Base-by-base conservation (phyloP, 2,113 vertebrate species). In the Daphoenositta chrysoptera region DNA sequence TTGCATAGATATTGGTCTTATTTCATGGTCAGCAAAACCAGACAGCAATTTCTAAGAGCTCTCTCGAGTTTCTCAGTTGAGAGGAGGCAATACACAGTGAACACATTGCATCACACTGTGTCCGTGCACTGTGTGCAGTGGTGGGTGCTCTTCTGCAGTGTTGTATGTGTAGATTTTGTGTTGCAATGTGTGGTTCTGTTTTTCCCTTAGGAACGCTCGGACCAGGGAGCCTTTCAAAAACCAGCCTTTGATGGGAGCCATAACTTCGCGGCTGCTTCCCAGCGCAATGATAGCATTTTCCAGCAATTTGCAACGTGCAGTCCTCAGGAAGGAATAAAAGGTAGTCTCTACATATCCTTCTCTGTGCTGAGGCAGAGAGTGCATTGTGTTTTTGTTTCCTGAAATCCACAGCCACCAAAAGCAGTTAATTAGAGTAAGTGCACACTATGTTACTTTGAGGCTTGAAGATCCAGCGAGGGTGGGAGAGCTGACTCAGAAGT, bases 401-500 rank as follows among this genome's bases (percentile, higher is more conserved):
- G 39, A 96, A 93, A 96, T 79, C 53, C 56, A 54, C 60, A 58
- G 53, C 79, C 87, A 28, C 84, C 64, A 50, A 87, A 91, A 83
- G 51, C 90, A 79, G 68, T 94, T 97, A 96, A 97, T 98, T 97
- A 97, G 93, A 87, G 78, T 92, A 95, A 97, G 96, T 98, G 90
- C 94, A 90, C 63, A 35, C 87, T 92, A 40, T 53, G 77, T 94
- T 96, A 83, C 89, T 97, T 76, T 23, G 95, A 97, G 88, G 45
- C 93, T 91, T 70, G 91, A 95, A 89, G 73, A 80, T 96, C 75
- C 91, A 96, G 94, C 37, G 44, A 72, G 95, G 95, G 87, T 96
- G 92, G 94, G 95, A 97, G 95, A 93, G 91, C 97, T 97, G 97
- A 98, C 95, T 98, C 97, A 96, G 94, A 97, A 97, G 95, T 96